phyloP scores from a whole-genome alignment of 2,113 vertebrate species.

The Brachirus orientalis region DNA sequence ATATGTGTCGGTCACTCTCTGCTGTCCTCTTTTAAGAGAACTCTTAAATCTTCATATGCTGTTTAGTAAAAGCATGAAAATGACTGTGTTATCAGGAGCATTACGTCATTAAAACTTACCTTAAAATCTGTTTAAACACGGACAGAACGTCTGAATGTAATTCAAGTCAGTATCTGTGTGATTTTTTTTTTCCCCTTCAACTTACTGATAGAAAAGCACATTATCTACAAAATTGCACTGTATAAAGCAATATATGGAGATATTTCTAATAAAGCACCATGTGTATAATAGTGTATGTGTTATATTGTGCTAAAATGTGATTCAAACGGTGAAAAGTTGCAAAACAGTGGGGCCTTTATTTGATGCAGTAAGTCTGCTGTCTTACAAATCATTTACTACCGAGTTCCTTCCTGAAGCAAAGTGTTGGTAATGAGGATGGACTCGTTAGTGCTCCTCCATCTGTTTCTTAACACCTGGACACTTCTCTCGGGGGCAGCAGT shows the following conservation, averaged over 20 bases:
- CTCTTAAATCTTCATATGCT: conserved; percentile 31
- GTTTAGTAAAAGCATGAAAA: conserved; percentile 68
- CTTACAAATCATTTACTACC: conserved; percentile 32
- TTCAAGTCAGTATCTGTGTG: conserved; percentile 39
- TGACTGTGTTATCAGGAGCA: conserved; percentile 31
- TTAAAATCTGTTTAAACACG: conserved; percentile 28
- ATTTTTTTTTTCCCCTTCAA: conserved; percentile 22
- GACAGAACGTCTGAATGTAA: conserved; percentile 67
- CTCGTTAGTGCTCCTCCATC: conserved; percentile 72
- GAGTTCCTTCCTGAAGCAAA: conserved; percentile 52
- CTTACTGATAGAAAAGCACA: conserved; percentile 53
- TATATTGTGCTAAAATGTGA: conserved; percentile 1
- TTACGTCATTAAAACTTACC: conserved; percentile 8
- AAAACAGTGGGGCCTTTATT: conserved; percentile 27
- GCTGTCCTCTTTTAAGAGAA: conserved; percentile 24
- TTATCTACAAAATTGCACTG: conserved; percentile 57
- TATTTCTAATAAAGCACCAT: conserved; percentile 77
- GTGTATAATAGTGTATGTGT: conserved; percentile 33
- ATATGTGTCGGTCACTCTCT: conserved; percentile 52
- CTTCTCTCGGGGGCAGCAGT: conserved; percentile 25
- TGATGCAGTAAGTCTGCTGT: not conserved
- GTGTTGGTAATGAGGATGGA: conserved; percentile 55
- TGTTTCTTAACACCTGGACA: conserved; percentile 71
- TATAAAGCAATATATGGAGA: conserved; percentile 71
- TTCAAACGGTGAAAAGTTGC: not conserved